These are phyloP conservation scores for Naja naja DNA, from an alignment of 2,113 vertebrate genomes.

Conservation along the genomic window DNA sequence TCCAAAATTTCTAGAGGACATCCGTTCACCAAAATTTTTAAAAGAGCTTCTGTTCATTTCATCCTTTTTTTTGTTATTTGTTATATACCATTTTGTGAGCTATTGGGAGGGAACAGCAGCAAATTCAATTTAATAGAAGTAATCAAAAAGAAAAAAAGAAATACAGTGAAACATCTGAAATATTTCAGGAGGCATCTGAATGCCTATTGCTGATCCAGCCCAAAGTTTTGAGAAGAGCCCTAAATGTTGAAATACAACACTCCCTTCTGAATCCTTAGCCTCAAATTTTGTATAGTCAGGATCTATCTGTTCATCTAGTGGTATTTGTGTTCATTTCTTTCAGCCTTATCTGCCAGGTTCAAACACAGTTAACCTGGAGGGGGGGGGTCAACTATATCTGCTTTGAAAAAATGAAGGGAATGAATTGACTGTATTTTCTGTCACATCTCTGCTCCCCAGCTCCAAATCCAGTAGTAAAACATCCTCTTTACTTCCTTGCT, in stretches of 20 bases:
- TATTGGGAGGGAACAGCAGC: neutral
- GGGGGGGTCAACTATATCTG: constrained; percentile 34
- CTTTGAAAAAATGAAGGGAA: constrained; percentile 31
- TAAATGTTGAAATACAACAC: neutral
- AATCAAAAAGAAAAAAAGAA: neutral
- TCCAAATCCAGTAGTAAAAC: constrained; percentile 21
- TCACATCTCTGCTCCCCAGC: constrained; percentile 23
- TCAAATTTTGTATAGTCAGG: constrained; percentile 14
- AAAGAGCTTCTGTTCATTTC: neutral
- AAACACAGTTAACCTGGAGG: constrained; percentile 29
- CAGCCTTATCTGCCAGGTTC: constrained; percentile 48
- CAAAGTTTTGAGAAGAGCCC: constrained; percentile 5
- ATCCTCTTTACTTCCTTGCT: constrained; percentile 8
- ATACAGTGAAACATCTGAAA: constrained; percentile 13
- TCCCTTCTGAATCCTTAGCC: constrained; percentile 15
- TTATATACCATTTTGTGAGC: neutral
- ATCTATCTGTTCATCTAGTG: constrained; percentile 29
- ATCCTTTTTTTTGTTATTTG: too few relatives aligned
- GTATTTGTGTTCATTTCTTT: constrained; percentile 26
- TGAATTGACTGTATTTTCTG: constrained; percentile 11
- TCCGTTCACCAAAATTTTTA: neutral
- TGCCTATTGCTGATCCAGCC: neutral
- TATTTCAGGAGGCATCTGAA: constrained; percentile 26
- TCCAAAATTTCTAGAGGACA: neutral
- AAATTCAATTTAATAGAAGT: neutral